Evolutionary conservation across 2,797 vertebrate genomes (phyloP), one percentile per base, ranked within the genome.

Genomic region (Simalia tracyae): DNA sequence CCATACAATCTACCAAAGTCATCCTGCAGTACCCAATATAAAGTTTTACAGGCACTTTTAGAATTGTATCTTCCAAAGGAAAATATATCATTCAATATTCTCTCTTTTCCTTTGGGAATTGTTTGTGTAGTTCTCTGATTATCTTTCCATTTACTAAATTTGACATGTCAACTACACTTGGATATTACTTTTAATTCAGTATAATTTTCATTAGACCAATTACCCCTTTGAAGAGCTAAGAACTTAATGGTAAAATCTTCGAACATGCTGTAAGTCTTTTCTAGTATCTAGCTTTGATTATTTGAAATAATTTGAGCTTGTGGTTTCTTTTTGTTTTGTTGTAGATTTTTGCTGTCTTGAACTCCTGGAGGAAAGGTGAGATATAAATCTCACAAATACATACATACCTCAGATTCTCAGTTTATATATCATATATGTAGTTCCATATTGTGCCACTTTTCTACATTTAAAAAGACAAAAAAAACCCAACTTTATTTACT

Each of bases 61-160:
- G 14, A 96, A 95, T 88, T 22, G 89, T 0, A 87, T 6, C 9
- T 91, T 94, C 85, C n/a, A 54, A 15, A 72, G 28, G 91, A 93
- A 14, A 2, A 94, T 93, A 87, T 1, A 4, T 31, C 60, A 5
- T 85, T 93, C 90, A 3, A 5, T 59, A 28, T 31, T 36, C 91
- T 87, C 89, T 61, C 26, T 89, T 50, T 89, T 94, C 88, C 68
- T 12, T 26, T 63, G 84, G 92, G 93, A 94, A 50, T 42, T 59
- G 5, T 68, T 87, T 72, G 9, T 72, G 22, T 36, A 60, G 85
- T 17, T 87, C 87, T 91, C 54, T 87, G 56, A 87, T 87, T 88
- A 64, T 84, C 31, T 84, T 84, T 89, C 64, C 19, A 84, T 85
- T 15, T 26, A 19, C 1, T 94, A 24, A 84, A 88, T 12, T 57